A percentile compares a stretch with the other conserved stretches of the same genome.
phyloP scores from a whole-genome alignment of 2,888 invertebrate genomes.

The Anthophora plumipes region DNA sequence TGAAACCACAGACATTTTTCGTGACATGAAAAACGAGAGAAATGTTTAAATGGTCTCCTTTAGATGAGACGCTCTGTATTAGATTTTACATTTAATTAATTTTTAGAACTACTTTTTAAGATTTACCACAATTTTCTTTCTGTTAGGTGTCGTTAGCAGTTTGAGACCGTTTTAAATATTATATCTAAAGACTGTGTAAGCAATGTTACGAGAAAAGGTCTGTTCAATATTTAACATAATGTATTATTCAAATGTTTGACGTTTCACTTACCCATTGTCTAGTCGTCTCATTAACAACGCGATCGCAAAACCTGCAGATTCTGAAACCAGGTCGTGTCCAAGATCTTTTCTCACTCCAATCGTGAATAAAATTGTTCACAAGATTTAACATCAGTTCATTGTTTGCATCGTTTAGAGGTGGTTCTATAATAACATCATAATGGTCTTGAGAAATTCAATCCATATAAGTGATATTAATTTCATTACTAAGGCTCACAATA shows the following conservation, averaged over 20 bases:
- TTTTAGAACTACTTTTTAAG: too few relatives aligned
- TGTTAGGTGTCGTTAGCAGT: too few relatives aligned
- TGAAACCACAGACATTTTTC: too few relatives aligned
- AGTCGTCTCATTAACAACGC: conserved; percentile 33
- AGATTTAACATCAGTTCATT: conserved; percentile 44
- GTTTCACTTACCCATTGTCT: conserved; percentile 40
- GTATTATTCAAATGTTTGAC: neutral
- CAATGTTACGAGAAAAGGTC: neutral
- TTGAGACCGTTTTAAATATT: neutral
- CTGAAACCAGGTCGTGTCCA: conserved; percentile 21
- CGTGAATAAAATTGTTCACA: conserved; percentile 57
- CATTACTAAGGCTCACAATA: conserved; percentile 19
- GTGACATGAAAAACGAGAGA: too few relatives aligned
- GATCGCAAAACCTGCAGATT: conserved; percentile 58
- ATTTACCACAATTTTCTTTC: too few relatives aligned
- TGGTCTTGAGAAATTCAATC: conserved; percentile 33
- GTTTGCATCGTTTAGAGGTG: conserved; percentile 22
- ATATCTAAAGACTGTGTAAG: neutral
- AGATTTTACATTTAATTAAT: too few relatives aligned
- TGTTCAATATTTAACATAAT: neutral
- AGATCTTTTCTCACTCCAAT: conserved; percentile 47
- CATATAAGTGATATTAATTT: conserved; percentile 32
- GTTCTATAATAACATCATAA: conserved; percentile 37
- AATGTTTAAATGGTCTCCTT: too few relatives aligned
- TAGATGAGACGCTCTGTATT: too few relatives aligned